Base-by-base conservation (phyloP, 2,888 invertebrate species). In the Linhomoeus sp. region DNA sequence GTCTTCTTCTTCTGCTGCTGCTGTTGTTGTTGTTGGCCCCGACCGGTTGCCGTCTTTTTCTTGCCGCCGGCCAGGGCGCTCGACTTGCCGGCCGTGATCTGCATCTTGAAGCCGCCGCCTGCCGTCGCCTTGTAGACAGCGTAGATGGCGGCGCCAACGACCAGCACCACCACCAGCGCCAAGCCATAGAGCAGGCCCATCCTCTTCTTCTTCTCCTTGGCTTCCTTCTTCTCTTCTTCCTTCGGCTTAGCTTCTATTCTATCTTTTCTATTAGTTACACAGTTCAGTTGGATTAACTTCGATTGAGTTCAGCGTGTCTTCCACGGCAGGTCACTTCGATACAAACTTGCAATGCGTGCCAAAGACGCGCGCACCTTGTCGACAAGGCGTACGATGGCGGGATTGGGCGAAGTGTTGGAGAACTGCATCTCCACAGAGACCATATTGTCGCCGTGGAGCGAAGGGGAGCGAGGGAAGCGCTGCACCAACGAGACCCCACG, bases 361-460 rank as follows among this genome's bases (percentile, higher is more conserved):
- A 20, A 24, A 20, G 24, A 33, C 9, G 15, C 19, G 50, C 56
- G 56, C 62, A 81, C 82, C 76, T 81, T 81, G 56, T 75, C 75
- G 38, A 76, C 75, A 49, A 86, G 67, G 55, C 75, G 73, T 49
- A 90, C 75, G 55, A 78, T 73, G 47, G 84, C 58, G 23, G 67
- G 72, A 38, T 75, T 74, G n/a, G 75, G 73, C 40, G 73, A 40
- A 12, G 29, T 9, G 69, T 90, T 92, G 35, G 75, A 74, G 67
- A 90, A 78, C 25, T 72, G 70, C 49, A 90, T 64, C 64, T 86
- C 82, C 15, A 90, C 69, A 22, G 80, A 80, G 49, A 77, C 76
- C 83, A 88, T 83, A 52, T 72, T 71, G 3, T 77, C 73, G 12
- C 84, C 84, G 68, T 77, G 81, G 45, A 88, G 71, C 65, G 84